A percentile compares a stretch with the other conserved stretches of the same genome.
Evolutionary conservation across 2,888 invertebrate genomes (phyloP).

Genomic region (Sphinx pinastri): DNA sequence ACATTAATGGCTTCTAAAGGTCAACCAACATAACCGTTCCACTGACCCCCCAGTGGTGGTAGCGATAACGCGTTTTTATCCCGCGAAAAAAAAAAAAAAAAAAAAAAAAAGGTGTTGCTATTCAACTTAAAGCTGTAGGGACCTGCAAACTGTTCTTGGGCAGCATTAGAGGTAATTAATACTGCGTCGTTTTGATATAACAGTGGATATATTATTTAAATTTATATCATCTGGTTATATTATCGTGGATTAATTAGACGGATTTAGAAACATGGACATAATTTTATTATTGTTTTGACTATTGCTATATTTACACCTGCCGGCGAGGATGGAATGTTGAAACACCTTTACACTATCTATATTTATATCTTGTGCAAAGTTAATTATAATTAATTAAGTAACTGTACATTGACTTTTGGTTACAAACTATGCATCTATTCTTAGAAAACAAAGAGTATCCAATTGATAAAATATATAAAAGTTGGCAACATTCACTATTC

Average conservation of each 20-base stretch:
- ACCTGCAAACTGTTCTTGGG: neutral
- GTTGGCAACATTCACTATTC: no score
- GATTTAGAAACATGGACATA: no score
- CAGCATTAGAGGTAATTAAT: neutral
- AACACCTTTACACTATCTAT: neutral
- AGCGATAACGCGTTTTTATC: no score
- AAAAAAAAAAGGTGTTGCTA: slow-evolving; percentile 3
- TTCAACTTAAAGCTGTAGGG: slow-evolving; percentile 1
- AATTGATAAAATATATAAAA: no score
- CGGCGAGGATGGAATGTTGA: neutral
- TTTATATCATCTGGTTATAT: no score
- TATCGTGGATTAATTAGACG: no score
- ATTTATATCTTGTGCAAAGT: neutral
- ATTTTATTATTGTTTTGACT: neutral
- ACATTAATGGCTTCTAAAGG: slow-evolving; percentile 12
- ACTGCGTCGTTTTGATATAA: neutral
- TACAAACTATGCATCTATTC: neutral
- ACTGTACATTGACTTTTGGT: neutral
- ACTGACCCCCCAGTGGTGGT: no score
- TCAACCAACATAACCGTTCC: no score
- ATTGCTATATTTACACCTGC: neutral
- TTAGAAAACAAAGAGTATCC: no score
- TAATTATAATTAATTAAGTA: neutral
- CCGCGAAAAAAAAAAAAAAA: no score
- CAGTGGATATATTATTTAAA: neutral